Percentiles rank a stretch among this genome's conserved stretches.
Conservation (phyloP, 2,113 vertebrate species). For the Apistogramma diplotaenia region DNA sequence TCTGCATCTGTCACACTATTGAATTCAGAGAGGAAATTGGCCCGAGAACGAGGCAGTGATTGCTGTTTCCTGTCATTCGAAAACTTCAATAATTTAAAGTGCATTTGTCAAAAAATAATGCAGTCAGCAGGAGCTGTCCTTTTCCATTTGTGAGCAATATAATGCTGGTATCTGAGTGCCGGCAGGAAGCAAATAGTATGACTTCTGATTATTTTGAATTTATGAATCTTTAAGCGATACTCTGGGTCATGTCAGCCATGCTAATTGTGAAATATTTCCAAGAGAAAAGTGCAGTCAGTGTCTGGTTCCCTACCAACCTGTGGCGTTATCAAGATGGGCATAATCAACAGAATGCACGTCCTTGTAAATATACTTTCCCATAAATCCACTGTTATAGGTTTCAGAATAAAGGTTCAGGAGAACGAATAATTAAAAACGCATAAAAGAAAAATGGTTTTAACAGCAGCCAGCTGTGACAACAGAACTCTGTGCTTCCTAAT, state of each 20-base stretch:
- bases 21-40: constrained; percentile 43
- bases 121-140: constrained; percentile 61
- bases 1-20: constrained; percentile 36
- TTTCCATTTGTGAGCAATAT: constrained; percentile 49
- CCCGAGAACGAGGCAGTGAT: constrained; percentile 35
- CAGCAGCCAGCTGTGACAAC: neutral
- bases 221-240: constrained; percentile 29
- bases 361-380: neutral
- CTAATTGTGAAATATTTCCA: constrained; percentile 22
- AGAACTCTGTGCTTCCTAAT: no score
- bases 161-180: constrained; percentile 20
- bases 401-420: neutral
- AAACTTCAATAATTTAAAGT: constrained; percentile 63
- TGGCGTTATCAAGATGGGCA: neutral
- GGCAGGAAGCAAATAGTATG: constrained; percentile 26
- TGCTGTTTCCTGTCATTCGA: constrained; percentile 55
- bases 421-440: neutral
- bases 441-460: neutral
- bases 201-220: constrained; percentile 23
- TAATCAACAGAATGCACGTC: neutral
- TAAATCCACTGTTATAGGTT: neutral
- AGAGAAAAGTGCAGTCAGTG: neutral
- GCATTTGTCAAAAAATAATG: constrained; percentile 57
- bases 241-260: constrained; percentile 13
- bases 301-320: neutral